Conservation (phyloP, 2,113 vertebrate genomes). For the Sylvilagus bachmani region DNA sequence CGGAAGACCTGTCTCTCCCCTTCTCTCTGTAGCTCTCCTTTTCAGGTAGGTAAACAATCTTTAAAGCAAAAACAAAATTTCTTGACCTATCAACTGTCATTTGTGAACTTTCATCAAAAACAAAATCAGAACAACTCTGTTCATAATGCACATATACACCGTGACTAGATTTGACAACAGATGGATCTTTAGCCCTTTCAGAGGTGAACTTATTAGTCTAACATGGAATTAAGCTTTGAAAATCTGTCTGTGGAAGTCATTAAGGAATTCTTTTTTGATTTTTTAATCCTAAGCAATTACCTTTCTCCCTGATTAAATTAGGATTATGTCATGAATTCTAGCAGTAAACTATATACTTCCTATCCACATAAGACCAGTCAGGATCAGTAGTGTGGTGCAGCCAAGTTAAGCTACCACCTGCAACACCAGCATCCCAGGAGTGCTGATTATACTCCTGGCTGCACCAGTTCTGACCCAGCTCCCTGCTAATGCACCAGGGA, state of each 20-base stretch:
- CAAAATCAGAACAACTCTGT: not conserved
- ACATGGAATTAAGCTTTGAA: constrained; percentile 32
- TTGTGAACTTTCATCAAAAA: not conserved
- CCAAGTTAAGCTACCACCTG: no score
- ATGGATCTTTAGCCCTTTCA: not conserved
- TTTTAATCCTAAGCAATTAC: not conserved
- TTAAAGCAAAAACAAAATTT: not conserved
- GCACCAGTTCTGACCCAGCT: no score
- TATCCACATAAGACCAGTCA: not conserved
- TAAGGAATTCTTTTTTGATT: not conserved
- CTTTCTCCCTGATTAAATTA: not conserved
- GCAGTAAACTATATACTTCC: not conserved
- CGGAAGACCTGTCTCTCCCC: no score
- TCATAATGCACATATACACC: not conserved
- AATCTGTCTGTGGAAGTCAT: not conserved
- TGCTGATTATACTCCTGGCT: no score
- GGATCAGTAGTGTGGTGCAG: no score
- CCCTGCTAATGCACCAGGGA: no score
- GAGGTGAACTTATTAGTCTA: constrained; percentile 1
- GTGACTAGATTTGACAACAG: not conserved
- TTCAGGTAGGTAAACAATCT: no score
- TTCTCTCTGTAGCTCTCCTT: no score
- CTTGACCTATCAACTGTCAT: not conserved
- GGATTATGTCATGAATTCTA: constrained; percentile 8
- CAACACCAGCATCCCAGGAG: no score